Evolutionary conservation across 2,888 invertebrate genomes (phyloP), one percentile per base, ranked within the genome.

Genomic region (Phyllotreta cruciferae): DNA sequence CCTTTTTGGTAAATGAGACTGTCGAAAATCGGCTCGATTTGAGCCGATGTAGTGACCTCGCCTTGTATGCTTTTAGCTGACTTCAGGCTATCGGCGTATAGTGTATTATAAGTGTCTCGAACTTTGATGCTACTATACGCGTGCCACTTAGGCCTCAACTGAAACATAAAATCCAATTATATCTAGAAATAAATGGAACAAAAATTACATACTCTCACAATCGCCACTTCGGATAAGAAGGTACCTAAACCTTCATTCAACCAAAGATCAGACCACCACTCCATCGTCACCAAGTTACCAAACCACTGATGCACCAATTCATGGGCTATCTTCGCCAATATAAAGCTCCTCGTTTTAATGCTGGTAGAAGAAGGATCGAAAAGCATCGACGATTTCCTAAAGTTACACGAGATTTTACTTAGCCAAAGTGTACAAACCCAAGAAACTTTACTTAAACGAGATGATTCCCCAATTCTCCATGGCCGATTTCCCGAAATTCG

Each of bases 261-360:
- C 90, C 90, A 90, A 4, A 87, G 79, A 69, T 87, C 86, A n/a
- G 85, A 85, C 90, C 90, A 90, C 88, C 89, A 89, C 10, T 82
- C 79, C 81, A 87, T 87, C 0, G 89, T 88, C 62, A 90, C 88
- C 9, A 89, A 80, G 81, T 89, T 87, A 0, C 90, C 90, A 77
- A 90, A 90, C 90, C 90, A 90, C 82, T 89, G 90, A 76, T 91
- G 92, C 0, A 89, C 87, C 7, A 92, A 77, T 74, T 91, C 90
- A 74, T 91, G 90, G 0, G 87, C 84, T 6, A 88, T 78, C 67
- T 84, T 83, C 0, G 85, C 84, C n/a, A 85, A 74, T 50, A 78
- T 74, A 36, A 73, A 70, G 47, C 75, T 76, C 66, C 72, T 76
- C 1, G 74, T 71, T 63, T 73, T 74, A 53, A 85, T 83, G 1